These are phyloP conservation scores for Micrasema longulum DNA, from an alignment of 1,140 invertebrate genomes.

Conservation along the genomic window DNA sequence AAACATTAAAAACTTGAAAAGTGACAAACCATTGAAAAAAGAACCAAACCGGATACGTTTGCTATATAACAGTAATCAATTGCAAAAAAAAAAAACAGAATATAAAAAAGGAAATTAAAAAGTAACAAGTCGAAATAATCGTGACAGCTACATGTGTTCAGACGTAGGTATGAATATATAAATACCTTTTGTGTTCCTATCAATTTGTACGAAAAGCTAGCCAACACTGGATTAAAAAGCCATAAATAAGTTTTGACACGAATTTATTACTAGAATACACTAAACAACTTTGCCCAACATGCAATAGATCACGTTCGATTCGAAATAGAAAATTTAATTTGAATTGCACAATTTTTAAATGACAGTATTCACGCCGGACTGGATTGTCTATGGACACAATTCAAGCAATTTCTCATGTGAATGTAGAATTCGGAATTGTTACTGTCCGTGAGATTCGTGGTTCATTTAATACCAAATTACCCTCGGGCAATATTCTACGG, in stretches of 20 bases:
- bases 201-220: constrained; percentile 3
- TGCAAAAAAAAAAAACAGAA: background rate
- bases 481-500: background rate
- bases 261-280: constrained; percentile 28
- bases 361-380: constrained; percentile 21
- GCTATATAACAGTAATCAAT: background rate
- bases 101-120: background rate
- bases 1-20: no score
- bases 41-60: constrained; percentile 3
- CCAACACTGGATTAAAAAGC: constrained; percentile 16
- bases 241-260: constrained; percentile 18
- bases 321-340: constrained; percentile 18
- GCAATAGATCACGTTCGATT: constrained; percentile 28
- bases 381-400: background rate
- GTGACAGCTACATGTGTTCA: constrained; percentile 18
- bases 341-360: constrained; percentile 30
- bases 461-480: background rate
- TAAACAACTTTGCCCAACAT: background rate
- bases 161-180: background rate
- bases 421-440: background rate
- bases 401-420: constrained; percentile 12
- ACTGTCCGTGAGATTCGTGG: constrained; percentile 7
- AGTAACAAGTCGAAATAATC: constrained; percentile 16
- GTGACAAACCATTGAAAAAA: no score
- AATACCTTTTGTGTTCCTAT: background rate